These are phyloP conservation scores for Drosophila pallidifrons DNA, from an alignment of 1,140 invertebrate species.

Conservation along the genomic window DNA sequence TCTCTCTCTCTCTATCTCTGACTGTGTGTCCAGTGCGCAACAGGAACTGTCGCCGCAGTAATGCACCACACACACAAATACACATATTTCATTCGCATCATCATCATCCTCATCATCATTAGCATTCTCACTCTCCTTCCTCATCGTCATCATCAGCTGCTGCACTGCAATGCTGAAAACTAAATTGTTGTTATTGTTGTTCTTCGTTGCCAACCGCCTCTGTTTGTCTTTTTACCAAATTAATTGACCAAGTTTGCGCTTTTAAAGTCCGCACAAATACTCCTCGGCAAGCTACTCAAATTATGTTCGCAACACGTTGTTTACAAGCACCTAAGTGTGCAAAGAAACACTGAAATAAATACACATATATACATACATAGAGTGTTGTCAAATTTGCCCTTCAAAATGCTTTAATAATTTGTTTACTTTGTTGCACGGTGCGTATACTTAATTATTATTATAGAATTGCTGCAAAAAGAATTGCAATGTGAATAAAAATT, in stretches of 20 bases:
- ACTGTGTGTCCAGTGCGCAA: constrained; percentile 28
- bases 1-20: constrained; percentile 19
- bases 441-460: no score
- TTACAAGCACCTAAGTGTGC: background rate
- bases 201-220: background rate
- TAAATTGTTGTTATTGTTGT: constrained; percentile 25
- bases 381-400: no score
- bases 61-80: constrained; percentile 25
- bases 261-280: constrained; percentile 28
- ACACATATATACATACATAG: no score
- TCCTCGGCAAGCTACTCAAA: background rate
- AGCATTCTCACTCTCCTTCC: constrained; percentile 33
- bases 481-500: no score
- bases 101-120: constrained; percentile 31
- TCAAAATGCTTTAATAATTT: no score
- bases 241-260: constrained; percentile 71
- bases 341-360: background rate
- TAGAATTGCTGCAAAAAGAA: no score
- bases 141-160: constrained; percentile 4
- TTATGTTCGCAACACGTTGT: background rate
- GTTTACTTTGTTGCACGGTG: no score
- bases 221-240: constrained; percentile 51
- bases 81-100: constrained; percentile 40
- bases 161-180: background rate
- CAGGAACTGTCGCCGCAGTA: constrained; percentile 44